Percentiles rank a stretch among this genome's conserved stretches.
Evolutionary conservation across 2,113 vertebrate genomes (phyloP).

Genomic region (Phylloscopus trochilus): DNA sequence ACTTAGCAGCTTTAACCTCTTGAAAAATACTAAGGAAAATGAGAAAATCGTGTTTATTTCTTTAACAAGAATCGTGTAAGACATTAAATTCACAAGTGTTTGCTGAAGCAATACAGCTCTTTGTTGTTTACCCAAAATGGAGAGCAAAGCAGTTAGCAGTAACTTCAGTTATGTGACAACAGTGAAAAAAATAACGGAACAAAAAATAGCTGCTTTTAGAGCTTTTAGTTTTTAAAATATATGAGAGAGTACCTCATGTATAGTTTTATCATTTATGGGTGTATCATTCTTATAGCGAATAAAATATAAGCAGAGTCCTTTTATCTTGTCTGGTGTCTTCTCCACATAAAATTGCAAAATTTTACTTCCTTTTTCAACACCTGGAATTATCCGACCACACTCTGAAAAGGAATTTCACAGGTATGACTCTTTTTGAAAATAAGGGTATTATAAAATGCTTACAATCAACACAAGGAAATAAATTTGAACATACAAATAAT

Average conservation of each 20-base stretch:
- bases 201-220: neutral
- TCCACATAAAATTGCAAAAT: constrained; percentile 74
- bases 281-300: constrained; percentile 67
- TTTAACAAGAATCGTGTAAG: neutral
- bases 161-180: neutral
- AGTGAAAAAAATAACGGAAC: neutral
- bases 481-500: neutral
- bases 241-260: constrained; percentile 75
- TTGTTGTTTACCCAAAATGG: neutral
- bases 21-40: neutral
- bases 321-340: constrained; percentile 54
- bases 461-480: neutral
- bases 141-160: neutral
- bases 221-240: neutral
- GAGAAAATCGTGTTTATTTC: neutral
- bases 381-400: constrained; percentile 74
- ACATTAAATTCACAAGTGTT: neutral
- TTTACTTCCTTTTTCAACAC: constrained; percentile 68
- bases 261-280: constrained; percentile 69
- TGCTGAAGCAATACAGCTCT: neutral
- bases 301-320: constrained; percentile 79
- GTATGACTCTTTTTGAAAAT: neutral
- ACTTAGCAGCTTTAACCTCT: neutral
- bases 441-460: neutral
- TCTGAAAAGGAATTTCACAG: constrained; percentile 71